Conservation (phyloP, 2,888 invertebrate genomes). For the Drosophila eohydei region DNA sequence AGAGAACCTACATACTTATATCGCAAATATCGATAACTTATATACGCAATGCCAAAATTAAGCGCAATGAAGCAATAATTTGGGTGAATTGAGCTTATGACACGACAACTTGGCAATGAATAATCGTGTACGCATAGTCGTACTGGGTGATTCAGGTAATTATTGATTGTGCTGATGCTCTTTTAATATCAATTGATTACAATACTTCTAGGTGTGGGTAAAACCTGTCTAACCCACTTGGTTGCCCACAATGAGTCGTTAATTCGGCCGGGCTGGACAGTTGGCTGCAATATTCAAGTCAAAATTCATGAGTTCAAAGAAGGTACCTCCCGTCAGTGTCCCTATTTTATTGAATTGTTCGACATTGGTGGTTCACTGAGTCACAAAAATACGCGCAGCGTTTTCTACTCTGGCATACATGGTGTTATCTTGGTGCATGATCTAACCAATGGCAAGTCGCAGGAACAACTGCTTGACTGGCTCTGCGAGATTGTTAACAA, state of each 20-base stretch:
- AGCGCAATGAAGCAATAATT: slow-evolving; percentile 3
- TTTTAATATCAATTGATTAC: slow-evolving; percentile 52
- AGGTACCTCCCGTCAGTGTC: slow-evolving; percentile 95
- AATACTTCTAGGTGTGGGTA: slow-evolving; percentile 93
- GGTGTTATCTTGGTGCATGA: slow-evolving; percentile 99
- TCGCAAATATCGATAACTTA: neutral
- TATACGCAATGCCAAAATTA: slow-evolving; percentile 3
- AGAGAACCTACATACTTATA: neutral
- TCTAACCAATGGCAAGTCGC: slow-evolving; percentile 97
- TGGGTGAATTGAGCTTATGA: slow-evolving; percentile 6
- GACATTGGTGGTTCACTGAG: slow-evolving; percentile 98
- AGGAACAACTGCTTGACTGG: slow-evolving; percentile 97
- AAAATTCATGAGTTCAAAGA: slow-evolving; percentile 97
- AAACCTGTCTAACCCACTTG: slow-evolving; percentile 96
- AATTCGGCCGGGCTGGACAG: slow-evolving; percentile 96
- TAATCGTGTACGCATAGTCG: slow-evolving; percentile 91
- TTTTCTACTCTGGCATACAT: slow-evolving; percentile 97
- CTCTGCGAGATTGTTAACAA: slow-evolving; percentile 94
- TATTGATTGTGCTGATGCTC: neutral
- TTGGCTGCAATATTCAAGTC: slow-evolving; percentile 98
- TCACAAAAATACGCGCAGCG: slow-evolving; percentile 96
- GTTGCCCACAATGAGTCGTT: slow-evolving; percentile 95
- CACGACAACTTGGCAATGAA: slow-evolving; percentile 50
- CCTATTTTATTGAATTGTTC: slow-evolving; percentile 98
- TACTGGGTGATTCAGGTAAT: slow-evolving; percentile 95